phyloP scores from a whole-genome alignment of 1,140 invertebrate species.

The Copidosoma floridanum region DNA sequence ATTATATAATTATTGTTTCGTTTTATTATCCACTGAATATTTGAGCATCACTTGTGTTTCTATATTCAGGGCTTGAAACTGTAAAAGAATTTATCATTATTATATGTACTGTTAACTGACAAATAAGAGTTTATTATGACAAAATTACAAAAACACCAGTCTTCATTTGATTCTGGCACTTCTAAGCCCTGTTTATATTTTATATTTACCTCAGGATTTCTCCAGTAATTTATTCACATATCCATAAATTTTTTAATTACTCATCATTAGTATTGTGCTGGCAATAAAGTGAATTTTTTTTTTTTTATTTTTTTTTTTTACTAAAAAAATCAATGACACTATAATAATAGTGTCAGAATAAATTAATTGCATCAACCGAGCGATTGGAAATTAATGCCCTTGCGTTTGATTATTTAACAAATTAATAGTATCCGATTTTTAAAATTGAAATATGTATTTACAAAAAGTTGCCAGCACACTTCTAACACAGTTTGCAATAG shows the following conservation, averaged over 20 bases:
- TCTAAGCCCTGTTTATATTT: constrained; percentile 25
- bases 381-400: not conserved
- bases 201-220: constrained; percentile 17
- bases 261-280: constrained; percentile 24
- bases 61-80: constrained; percentile 26
- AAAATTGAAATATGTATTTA: no score
- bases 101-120: constrained; percentile 23
- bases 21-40: constrained; percentile 24
- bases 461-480: constrained; percentile 16
- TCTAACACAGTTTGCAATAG: constrained; percentile 38
- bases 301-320: no score
- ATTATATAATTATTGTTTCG: constrained; percentile 31
- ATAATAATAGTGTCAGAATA: not conserved
- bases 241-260: constrained; percentile 9
- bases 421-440: no score
- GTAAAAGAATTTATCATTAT: constrained; percentile 23
- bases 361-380: not conserved
- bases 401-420: no score
- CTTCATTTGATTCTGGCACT: constrained; percentile 15
- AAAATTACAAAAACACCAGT: constrained; percentile 15
- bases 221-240: constrained; percentile 5
- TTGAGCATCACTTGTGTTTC: constrained; percentile 20
- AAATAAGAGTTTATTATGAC: constrained; percentile 23
- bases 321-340: no score
- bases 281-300: not conserved